Conservation (phyloP, 2,113 vertebrate genomes). For the Carollia perspicillata region DNA sequence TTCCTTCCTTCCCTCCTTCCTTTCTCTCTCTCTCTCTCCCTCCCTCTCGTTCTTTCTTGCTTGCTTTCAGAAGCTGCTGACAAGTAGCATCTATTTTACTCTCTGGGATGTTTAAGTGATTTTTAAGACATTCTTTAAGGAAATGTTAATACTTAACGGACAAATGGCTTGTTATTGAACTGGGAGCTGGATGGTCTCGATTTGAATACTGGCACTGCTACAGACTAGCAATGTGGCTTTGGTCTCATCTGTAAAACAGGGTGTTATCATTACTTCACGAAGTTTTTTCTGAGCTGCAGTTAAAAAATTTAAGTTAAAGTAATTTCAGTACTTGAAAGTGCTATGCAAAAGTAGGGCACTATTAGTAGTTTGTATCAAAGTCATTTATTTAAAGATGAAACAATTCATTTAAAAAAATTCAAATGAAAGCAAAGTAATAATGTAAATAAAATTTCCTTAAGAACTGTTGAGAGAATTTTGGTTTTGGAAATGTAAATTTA, state of each 20-base stretch:
- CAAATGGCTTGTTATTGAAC: background rate
- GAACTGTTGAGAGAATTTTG: background rate
- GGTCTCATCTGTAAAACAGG: background rate
- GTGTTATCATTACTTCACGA: background rate
- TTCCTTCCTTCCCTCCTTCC: background rate
- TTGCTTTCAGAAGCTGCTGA: background rate
- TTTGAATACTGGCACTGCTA: background rate
- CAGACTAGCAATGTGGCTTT: background rate
- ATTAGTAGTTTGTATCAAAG: background rate
- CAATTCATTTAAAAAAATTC: conserved; percentile 12
- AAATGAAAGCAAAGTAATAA: conserved; percentile 14
- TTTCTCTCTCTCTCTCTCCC: too few relatives aligned
- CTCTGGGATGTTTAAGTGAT: background rate
- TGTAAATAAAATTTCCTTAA: conserved; percentile 11
- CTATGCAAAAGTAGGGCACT: background rate
- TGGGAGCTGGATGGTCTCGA: background rate
- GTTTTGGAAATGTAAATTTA: background rate
- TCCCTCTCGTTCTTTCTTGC: too few relatives aligned
- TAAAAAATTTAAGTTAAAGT: background rate
- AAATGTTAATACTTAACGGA: background rate
- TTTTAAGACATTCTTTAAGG: background rate
- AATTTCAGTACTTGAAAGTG: background rate
- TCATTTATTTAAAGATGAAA: conserved; percentile 8
- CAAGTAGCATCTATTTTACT: background rate
- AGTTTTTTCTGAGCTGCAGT: background rate